phyloP scores from a whole-genome alignment of 2,888 invertebrate species.

The Nomada goodeniana region DNA sequence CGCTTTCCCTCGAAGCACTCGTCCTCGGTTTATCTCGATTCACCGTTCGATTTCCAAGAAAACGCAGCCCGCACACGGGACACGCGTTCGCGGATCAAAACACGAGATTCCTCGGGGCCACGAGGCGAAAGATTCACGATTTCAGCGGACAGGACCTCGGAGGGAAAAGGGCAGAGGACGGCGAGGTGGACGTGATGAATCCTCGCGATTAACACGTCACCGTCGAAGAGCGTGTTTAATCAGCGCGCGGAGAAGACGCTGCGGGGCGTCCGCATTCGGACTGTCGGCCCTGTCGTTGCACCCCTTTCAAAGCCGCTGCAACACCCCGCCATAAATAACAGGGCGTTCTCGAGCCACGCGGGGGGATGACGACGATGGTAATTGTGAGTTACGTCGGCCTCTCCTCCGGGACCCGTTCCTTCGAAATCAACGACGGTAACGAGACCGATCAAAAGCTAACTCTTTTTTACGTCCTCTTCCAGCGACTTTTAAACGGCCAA shows the following conservation, averaged over 20 bases:
- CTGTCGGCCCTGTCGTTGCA: slow-evolving; percentile 68
- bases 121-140: slow-evolving; percentile 24
- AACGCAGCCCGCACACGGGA: neutral
- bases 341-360: slow-evolving; percentile 70
- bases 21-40: slow-evolving; percentile 1
- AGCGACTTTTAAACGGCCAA: slow-evolving; percentile 14
- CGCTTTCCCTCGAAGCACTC: neutral
- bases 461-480: slow-evolving; percentile 20
- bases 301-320: slow-evolving; percentile 68
- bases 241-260: slow-evolving; percentile 78
- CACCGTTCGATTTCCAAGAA: slow-evolving; percentile 31
- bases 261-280: slow-evolving; percentile 79
- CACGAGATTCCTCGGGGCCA: slow-evolving; percentile 22
- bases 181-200: slow-evolving; percentile 76
- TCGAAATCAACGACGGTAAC: slow-evolving; percentile 65
- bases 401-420: slow-evolving; percentile 48
- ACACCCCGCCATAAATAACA: slow-evolving; percentile 79
- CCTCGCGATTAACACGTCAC: slow-evolving; percentile 81
- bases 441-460: slow-evolving; percentile 62
- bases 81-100: slow-evolving; percentile 19
- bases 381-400: slow-evolving; percentile 77
- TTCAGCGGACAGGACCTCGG: neutral
- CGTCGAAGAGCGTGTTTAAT: slow-evolving; percentile 81
- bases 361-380: slow-evolving; percentile 77
- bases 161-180: slow-evolving; percentile 28